Evolutionary conservation across 2,888 invertebrate species (phyloP), one percentile per base, ranked within the genome.

Genomic region (Hyalella azteca): DNA sequence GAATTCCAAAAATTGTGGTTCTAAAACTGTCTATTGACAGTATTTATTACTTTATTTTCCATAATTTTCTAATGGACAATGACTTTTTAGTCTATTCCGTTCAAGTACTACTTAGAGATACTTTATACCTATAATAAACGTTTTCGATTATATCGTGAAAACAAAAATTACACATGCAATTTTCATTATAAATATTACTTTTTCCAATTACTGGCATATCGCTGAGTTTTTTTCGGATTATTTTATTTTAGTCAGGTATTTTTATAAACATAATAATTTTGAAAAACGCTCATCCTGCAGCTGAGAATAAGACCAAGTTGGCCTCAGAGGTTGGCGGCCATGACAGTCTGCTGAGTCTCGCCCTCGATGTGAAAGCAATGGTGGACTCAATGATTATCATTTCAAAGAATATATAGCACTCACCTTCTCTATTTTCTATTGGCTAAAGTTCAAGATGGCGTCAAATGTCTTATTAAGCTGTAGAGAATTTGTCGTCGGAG

Each of bases 401-500:
- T 75, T 41, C 75, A 75, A 41, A 45, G 75, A 75, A 75, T 45
- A 75, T 45, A 45, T 45, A 41, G 40, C 29, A 45, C 45, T 45
- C 40, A 75, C 45, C 40, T 41, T 75, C 29, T 26, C 26, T 41
- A 75, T 75, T 75, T 75, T 45, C 40, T 41, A 45, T 45, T 75
- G 26, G 75, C 19, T 45, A 66, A 41, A 75, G 40, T 75, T 75
- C 75, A 75, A 41, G 45, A 75, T 75, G 75, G 19, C 75, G 40
- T 50, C 75, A 41, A 75, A 75, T 45, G 4, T 75, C 45, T 76
- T 83, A 59, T 76, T 83, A 26, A 77, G 81, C 75, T 81, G 80
- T 78, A 82, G 83, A 77, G 94, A 95, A 89, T 92, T 94, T 89
- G 91, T 95, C 88, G 93, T 96, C 89, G 95, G 94, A 89, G 94